Evolutionary conservation across 2,888 invertebrate species (phyloP).

Genomic region (Campaea margaritaria): DNA sequence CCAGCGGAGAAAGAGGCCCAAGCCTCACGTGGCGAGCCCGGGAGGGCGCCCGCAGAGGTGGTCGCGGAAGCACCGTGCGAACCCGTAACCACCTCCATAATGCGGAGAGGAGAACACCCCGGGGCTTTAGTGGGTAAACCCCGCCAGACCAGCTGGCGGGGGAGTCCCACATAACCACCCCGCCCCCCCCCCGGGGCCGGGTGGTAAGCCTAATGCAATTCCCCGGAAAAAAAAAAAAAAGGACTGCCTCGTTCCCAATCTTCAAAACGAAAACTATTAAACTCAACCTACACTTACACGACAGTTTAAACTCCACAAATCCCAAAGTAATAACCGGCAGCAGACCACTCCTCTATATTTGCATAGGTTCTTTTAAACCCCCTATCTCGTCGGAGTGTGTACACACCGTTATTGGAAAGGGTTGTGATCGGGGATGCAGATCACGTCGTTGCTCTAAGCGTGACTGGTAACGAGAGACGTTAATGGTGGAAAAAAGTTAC

Average conservation of each 20-base stretch:
- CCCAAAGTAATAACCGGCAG: constrained; percentile 29
- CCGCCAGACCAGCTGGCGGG: too few species aligned
- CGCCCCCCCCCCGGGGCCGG: too few species aligned
- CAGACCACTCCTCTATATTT: constrained; percentile 35
- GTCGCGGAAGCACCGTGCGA: too few species aligned
- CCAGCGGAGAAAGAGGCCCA: too few species aligned
- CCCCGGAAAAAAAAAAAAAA: too few species aligned
- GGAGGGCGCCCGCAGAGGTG: too few species aligned
- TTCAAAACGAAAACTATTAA: not conserved
- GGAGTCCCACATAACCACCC: too few species aligned
- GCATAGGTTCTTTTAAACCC: constrained; percentile 38
- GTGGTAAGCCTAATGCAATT: too few species aligned
- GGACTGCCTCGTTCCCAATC: not conserved
- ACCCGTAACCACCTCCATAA: too few species aligned
- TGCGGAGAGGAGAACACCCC: too few species aligned
- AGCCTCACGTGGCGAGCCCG: too few species aligned
- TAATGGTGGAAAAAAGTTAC: constrained; percentile 55
- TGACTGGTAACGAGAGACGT: constrained; percentile 56
- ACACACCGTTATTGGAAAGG: constrained; percentile 51
- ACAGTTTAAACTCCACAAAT: constrained; percentile 12
- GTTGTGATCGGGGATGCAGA: constrained; percentile 49
- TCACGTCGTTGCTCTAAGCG: constrained; percentile 54
- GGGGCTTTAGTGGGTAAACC: too few species aligned
- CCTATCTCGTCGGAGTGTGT: constrained; percentile 35
- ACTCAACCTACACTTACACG: not conserved